Conservation (phyloP, 2,113 vertebrate genomes). For the Nannobrachium achirus region DNA sequence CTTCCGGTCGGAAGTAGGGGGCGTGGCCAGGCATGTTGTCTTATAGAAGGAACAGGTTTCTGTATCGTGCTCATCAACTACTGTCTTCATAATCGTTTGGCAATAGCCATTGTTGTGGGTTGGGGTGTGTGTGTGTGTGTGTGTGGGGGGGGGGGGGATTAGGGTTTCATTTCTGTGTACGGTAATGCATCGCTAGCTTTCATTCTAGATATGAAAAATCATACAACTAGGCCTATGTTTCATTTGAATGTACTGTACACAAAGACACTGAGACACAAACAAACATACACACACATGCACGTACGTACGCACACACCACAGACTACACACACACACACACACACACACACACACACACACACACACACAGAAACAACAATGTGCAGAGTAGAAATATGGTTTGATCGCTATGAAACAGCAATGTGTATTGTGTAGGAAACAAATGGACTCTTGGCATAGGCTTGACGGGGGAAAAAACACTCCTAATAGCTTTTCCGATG, state of each 20-base stretch:
- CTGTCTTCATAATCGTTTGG: too few relatives aligned
- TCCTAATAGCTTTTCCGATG: slow-evolving; percentile 55
- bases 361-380: not conserved
- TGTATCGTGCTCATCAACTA: too few relatives aligned
- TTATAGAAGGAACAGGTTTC: too few relatives aligned
- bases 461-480: slow-evolving; percentile 30
- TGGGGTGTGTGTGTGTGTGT: too few relatives aligned
- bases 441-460: slow-evolving; percentile 25
- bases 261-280: not conserved
- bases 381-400: slow-evolving; percentile 15
- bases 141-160: too few relatives aligned
- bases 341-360: not conserved
- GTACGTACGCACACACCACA: not conserved
- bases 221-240: slow-evolving; percentile 32
- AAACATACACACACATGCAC: not conserved
- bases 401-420: slow-evolving; percentile 6
- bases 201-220: slow-evolving; percentile 42
- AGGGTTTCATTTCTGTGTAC: too few relatives aligned
- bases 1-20: too few relatives aligned
- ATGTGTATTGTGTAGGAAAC: slow-evolving; percentile 30
- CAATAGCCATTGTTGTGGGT: too few relatives aligned
- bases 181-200: slow-evolving; percentile 25
- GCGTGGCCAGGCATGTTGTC: too few relatives aligned
- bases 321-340: not conserved
- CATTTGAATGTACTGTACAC: slow-evolving; percentile 23